Evolutionary conservation across 2,888 invertebrate genomes (phyloP).

Genomic region (Xylophagus ater): DNA sequence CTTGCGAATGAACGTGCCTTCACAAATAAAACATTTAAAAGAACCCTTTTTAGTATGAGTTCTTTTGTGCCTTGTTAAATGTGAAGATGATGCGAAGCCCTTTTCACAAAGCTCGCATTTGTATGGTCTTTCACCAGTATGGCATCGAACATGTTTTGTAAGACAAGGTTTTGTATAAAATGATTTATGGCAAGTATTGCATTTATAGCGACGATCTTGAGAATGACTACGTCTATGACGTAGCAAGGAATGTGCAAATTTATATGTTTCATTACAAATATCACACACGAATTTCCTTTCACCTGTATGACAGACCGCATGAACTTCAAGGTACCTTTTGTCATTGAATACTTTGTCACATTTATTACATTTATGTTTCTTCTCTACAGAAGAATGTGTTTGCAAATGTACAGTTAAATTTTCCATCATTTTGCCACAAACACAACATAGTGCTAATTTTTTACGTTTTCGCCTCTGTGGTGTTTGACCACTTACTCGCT

Average conservation of each 20-base stretch:
- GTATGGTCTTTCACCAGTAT: slow-evolving; percentile 13
- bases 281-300: slow-evolving; percentile 13
- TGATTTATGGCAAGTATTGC: too few species aligned
- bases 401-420: slow-evolving; percentile 14
- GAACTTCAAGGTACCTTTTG: too few species aligned
- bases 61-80: slow-evolving; percentile 9
- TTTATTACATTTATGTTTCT: too few species aligned
- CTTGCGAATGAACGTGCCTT: slow-evolving; percentile 4
- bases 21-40: slow-evolving; percentile 7
- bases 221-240: too few species aligned
- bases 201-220: too few species aligned
- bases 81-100: slow-evolving; percentile 6
- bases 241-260: slow-evolving; percentile 11
- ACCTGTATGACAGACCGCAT: too few species aligned
- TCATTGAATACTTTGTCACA: too few species aligned
- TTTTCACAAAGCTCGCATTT: slow-evolving; percentile 8
- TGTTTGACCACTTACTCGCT: too few species aligned
- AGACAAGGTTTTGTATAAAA: too few species aligned
- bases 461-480: too few species aligned
- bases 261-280: slow-evolving; percentile 11
- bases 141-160: too few species aligned
- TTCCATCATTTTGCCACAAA: slow-evolving; percentile 11
- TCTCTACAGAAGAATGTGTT: slow-evolving; percentile 11
- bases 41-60: slow-evolving; percentile 11
- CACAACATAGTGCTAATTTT: too few species aligned